These are phyloP conservation scores for Agrochola lychnidis DNA, from an alignment of 2,888 invertebrate species.

Conservation along the genomic window DNA sequence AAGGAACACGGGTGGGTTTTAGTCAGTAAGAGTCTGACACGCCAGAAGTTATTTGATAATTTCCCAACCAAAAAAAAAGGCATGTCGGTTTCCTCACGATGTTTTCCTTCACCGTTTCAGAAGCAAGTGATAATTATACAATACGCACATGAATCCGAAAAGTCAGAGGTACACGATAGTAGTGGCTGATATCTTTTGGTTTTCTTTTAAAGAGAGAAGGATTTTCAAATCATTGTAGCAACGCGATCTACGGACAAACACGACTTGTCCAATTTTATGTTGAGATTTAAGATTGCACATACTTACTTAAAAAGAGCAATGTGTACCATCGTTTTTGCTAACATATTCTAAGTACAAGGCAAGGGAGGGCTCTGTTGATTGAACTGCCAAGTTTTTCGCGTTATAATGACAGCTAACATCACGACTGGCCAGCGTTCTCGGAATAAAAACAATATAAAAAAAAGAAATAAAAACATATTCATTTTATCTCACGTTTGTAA, in stretches of 20 bases:
- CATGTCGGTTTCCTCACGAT: too few relatives aligned
- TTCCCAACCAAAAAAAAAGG: too few relatives aligned
- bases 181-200: not conserved
- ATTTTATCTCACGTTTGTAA: constrained; percentile 29
- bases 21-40: too few relatives aligned
- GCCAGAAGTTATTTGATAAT: too few relatives aligned
- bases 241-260: not conserved
- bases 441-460: constrained; percentile 32
- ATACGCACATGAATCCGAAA: too few relatives aligned
- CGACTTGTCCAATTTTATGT: not conserved
- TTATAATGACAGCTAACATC: constrained; percentile 40
- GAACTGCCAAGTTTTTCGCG: constrained; percentile 40
- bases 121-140: too few relatives aligned
- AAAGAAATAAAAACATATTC: constrained; percentile 39
- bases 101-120: too few relatives aligned
- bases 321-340: constrained; percentile 22
- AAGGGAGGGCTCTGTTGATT: constrained; percentile 34
- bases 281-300: not conserved
- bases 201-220: not conserved
- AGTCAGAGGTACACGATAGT: too few relatives aligned
- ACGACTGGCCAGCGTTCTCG: constrained; percentile 33
- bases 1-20: too few relatives aligned
- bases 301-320: constrained; percentile 1
- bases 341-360: constrained; percentile 4
- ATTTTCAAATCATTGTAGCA: not conserved